Evolutionary conservation across 2,113 vertebrate genomes (phyloP).

Genomic region (Archilochus colubris): DNA sequence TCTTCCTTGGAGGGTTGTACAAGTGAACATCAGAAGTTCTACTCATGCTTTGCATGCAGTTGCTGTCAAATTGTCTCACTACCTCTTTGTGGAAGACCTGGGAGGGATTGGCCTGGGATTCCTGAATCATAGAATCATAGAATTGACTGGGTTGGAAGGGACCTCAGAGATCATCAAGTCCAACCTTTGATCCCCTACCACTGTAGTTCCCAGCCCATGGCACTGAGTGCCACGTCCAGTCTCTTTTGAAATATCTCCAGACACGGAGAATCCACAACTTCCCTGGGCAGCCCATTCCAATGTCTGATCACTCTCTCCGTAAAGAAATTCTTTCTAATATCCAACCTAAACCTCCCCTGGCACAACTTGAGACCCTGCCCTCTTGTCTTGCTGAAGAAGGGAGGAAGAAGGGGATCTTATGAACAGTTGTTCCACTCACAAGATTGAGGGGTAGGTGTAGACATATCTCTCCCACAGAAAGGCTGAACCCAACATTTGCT

Average conservation of each 20-base stretch:
- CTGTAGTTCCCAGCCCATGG: no score
- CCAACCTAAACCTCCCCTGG: no score
- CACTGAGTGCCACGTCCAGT: no score
- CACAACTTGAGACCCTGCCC: no score
- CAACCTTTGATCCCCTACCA: no score
- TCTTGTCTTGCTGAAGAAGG: background rate
- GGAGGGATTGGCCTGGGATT: background rate
- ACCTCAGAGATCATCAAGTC: no score
- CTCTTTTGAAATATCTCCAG: no score
- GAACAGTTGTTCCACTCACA: background rate
- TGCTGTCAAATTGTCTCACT: background rate
- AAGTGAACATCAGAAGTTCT: background rate
- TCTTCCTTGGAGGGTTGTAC: background rate
- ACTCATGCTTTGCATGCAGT: rapidly evolving
- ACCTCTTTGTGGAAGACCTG: background rate
- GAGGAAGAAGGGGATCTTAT: background rate
- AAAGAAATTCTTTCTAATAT: no score
- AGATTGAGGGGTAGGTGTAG: background rate
- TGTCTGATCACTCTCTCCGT: no score
- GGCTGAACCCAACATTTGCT: background rate
- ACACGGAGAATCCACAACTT: no score
- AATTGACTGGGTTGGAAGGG: no score
- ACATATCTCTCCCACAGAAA: background rate
- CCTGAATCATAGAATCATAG: background rate
- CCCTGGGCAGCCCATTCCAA: no score